Evolutionary conservation across 2,797 vertebrate species (phyloP), one percentile per base, ranked within the genome.

Genomic region (Leuciscus waleckii): DNA sequence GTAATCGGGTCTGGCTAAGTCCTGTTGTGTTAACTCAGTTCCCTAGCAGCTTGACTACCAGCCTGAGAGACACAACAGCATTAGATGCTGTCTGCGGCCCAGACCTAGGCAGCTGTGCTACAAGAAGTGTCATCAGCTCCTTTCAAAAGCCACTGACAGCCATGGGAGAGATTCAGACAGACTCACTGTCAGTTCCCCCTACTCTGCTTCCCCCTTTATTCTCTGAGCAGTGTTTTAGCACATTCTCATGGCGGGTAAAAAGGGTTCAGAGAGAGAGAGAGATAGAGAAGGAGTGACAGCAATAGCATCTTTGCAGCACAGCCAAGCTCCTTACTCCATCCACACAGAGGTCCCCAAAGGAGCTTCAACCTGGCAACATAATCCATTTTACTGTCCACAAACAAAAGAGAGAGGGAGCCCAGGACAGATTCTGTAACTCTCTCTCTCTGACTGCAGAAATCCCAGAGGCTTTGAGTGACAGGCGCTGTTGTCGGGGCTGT

Each of bases 381-480:
- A 89, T 90, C 85, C 85, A 79, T 88, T 89, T 86, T 85, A 85
- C 84, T 88, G 84, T 85, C 87, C 79, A 75, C 68, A 84, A 88
- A 90, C 88, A 89, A 87, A 81, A 81, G 89, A 80, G 88, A 23
- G 67, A 78, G 81, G 81, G 86, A 89, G 71, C 14, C 54, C 54
- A 75, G 80, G 89, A 85, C 86, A 84, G 85, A 65, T 68, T 78
- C 70, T 82, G 68, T 88, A 82, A 68, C 90, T 81, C 65, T 85
- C 80, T 85, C 88, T 86, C 73, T 69, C 95, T 94, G 96, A 95
- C 94, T 81, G 95, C 95, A 92, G 96, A 96, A 97, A 96, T 96
- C 96, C 95, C 95, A 94, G 95, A 93, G 95, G 86, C 75, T 94
- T 95, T 96, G 94, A 98, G 96, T 98, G 97, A 98, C 98, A 98